These are phyloP conservation scores for Gallinago undulata DNA, from an alignment of 2,113 vertebrate species.

Conservation along the genomic window DNA sequence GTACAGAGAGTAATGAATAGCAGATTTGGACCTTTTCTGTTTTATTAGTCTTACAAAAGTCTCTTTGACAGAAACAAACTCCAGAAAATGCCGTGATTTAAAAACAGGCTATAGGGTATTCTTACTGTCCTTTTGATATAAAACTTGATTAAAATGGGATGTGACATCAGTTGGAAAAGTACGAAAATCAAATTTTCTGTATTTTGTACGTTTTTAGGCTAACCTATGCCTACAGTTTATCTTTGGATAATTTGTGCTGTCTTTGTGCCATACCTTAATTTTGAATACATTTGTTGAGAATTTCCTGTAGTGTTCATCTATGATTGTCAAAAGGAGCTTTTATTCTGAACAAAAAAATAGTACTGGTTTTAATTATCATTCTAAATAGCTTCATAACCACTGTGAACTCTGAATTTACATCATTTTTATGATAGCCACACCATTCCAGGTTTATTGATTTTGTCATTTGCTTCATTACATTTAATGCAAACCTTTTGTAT, in stretches of 20 bases:
- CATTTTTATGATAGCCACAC: slow-evolving; percentile 80
- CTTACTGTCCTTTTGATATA: slow-evolving; percentile 66
- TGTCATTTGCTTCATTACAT: slow-evolving; percentile 79
- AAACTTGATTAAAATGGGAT: slow-evolving; percentile 75
- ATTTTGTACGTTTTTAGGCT: slow-evolving; percentile 52
- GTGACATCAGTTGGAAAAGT: slow-evolving; percentile 63
- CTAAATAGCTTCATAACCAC: slow-evolving; percentile 80
- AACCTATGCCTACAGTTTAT: slow-evolving; percentile 66
- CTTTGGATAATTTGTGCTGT: slow-evolving; percentile 71
- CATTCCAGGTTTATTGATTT: slow-evolving; percentile 81
- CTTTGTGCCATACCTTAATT: slow-evolving; percentile 73
- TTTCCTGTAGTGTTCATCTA: slow-evolving; percentile 78
- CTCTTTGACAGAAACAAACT: slow-evolving; percentile 65
- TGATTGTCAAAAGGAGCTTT: slow-evolving; percentile 78
- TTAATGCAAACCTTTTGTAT: slow-evolving; percentile 68
- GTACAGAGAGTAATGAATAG: background rate
- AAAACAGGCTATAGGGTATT: slow-evolving; percentile 19
- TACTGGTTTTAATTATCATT: slow-evolving; percentile 82
- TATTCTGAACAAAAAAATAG: slow-evolving; percentile 71
- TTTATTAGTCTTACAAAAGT: slow-evolving; percentile 39
- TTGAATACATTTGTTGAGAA: slow-evolving; percentile 78
- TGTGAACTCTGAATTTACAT: slow-evolving; percentile 80
- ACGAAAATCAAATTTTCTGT: slow-evolving; percentile 71
- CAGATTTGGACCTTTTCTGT: slow-evolving; percentile 22
- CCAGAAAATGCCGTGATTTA: slow-evolving; percentile 64